Evolutionary conservation across 2,113 vertebrate genomes (phyloP).

Genomic region (Herpailurus yagouaroundi): DNA sequence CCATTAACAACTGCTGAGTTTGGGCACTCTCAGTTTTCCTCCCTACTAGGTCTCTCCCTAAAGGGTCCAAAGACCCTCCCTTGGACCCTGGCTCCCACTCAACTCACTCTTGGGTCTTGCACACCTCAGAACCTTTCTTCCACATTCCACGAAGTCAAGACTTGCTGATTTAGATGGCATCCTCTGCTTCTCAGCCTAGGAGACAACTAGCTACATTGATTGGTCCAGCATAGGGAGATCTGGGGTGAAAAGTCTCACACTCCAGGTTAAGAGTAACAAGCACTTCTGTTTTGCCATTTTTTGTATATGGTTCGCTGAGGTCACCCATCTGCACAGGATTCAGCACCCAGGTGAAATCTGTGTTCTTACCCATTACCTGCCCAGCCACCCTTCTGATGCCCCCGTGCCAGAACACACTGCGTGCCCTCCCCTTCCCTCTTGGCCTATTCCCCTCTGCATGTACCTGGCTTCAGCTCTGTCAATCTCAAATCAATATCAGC

Average conservation of each 20-base stretch:
- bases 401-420: background rate
- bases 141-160: background rate
- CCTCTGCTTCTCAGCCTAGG: background rate
- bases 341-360: background rate
- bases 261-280: no score
- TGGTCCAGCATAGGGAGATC: no score
- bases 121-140: background rate
- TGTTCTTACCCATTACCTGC: background rate
- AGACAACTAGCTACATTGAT: background rate
- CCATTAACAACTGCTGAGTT: background rate
- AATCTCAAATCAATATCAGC: background rate
- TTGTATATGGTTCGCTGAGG: background rate
- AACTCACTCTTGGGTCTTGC: background rate
- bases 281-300: accelerated
- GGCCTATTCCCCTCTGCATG: background rate
- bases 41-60: no score
- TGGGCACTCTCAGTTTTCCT: background rate
- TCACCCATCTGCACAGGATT: background rate
- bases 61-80: background rate
- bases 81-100: background rate
- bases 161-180: background rate
- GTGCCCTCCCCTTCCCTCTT: background rate
- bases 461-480: background rate
- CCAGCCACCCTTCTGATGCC: no score
- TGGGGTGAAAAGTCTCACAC: background rate